Percentiles rank a stretch among this genome's conserved stretches.
Evolutionary conservation across 2,797 vertebrate species (phyloP).

Genomic region (Muraenolepis orangiensis): DNA sequence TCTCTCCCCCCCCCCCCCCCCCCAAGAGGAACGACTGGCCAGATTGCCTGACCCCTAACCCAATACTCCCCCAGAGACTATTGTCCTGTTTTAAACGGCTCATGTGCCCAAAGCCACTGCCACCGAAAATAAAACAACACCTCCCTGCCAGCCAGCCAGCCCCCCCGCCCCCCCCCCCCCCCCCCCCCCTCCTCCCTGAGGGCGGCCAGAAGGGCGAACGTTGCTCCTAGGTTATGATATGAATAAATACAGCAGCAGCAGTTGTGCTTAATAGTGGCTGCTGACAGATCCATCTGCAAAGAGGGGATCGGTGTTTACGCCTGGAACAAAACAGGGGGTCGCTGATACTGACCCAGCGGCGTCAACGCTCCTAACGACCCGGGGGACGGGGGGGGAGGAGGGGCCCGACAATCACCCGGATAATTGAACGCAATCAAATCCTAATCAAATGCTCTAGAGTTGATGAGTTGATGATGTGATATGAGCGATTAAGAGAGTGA

Average conservation of each 20-base stretch:
- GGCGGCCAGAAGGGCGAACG: not conserved
- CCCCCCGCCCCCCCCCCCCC: not conserved
- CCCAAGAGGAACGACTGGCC: no score
- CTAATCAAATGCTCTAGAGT: no score
- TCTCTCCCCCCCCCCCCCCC: not conserved
- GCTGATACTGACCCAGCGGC: not conserved
- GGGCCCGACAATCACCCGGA: no score
- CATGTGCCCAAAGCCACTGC: constrained; percentile 45
- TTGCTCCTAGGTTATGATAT: constrained; percentile 13
- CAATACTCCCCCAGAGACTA: constrained; percentile 46
- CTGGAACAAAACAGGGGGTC: not conserved
- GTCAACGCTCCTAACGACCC: no score
- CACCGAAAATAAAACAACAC: constrained; percentile 39
- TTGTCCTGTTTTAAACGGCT: constrained; percentile 45
- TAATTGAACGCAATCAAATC: no score
- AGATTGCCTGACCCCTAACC: constrained; percentile 27
- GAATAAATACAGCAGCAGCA: constrained; percentile 29
- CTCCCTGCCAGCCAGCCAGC: no score
- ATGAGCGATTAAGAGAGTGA: constrained; percentile 9
- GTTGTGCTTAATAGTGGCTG: constrained; percentile 18
- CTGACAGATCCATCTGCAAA: constrained; percentile 39
- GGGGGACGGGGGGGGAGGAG: no score
- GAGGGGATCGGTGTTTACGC: not conserved
- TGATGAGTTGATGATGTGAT: no score
- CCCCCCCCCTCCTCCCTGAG: no score